Evolutionary conservation across 1,140 invertebrate genomes (phyloP), one percentile per base, ranked within the genome.

Genomic region (Teleopsis dalmanni): DNA sequence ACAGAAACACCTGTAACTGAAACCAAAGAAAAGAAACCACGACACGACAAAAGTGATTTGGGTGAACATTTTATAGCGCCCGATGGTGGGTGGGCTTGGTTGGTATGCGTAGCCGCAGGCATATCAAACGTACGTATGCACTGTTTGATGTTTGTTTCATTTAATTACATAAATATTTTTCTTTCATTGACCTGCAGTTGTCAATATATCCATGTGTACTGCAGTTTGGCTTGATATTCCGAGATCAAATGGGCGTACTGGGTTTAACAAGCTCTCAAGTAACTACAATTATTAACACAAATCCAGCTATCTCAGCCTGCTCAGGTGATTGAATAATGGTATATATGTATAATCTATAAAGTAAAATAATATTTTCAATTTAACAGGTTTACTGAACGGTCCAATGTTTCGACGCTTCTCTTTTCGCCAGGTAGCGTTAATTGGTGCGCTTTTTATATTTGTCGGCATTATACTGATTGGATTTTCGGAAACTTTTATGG

Each of bases 141-240:
- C 18, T 8, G 27, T 31, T 45, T 22, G 2, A 11, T 22, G n/a
- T 26, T 27, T 43, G 13, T 41, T 48, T 19, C 14, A 37, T 29
- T 19, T 40, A 23, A 25, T 33, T 18, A 13, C 21, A 26, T 14
- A 19, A 29, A 16, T 22, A 8, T 41, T 47, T 16, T 47, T 31
- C 33, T n/a, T 16, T 50, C 3, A 14, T 10, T 21, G 13, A 13
- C 4, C 55, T 43, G 13, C 57, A 84, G 82, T 66, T 83, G 4
- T 78, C 76, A 43, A 71, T 76, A 6, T 72, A 82, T 52, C 77
- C 79, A 5, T 72, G 81, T 43, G 60, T 83, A 29, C 81, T 83
- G 61, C 80, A 80, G 50, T 84, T 84, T 51, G 82, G 81, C 2
- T 70, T 84, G 21, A 65, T 84, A 31, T 84, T 82, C 57, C 77